Conservation (phyloP, 1,140 invertebrate genomes). For the Macrotrachela quadricornifera region DNA sequence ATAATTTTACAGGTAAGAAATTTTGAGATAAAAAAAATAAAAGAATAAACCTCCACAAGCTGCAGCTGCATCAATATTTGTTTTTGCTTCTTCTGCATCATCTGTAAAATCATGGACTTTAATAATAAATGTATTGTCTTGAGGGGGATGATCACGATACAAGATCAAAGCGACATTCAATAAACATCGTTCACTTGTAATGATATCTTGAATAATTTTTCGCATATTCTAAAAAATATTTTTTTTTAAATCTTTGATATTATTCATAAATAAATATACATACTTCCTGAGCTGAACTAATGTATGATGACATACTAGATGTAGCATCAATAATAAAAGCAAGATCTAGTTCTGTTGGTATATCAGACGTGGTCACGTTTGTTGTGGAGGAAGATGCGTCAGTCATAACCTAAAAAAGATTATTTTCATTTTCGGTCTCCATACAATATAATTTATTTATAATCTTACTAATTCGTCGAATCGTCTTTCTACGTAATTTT, state of each 20-base stretch:
- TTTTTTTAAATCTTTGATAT: not conserved
- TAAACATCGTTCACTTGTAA: not conserved
- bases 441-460: too few species aligned
- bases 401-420: too few species aligned
- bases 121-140: not conserved
- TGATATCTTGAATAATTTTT: slow-evolving; percentile 1
- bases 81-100: slow-evolving; percentile 14
- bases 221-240: slow-evolving; percentile 1
- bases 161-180: not conserved
- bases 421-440: too few species aligned
- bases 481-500: too few species aligned
- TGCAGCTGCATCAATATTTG: slow-evolving; percentile 13
- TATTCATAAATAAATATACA: not conserved
- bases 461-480: too few species aligned
- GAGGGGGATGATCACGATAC: slow-evolving; percentile 7
- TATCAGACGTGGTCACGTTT: not conserved
- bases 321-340: slow-evolving; percentile 7
- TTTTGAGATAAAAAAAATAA: too few species aligned
- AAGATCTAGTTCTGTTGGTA: not conserved
- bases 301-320: not conserved
- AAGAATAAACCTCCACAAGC: slow-evolving; percentile 13
- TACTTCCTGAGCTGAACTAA: slow-evolving; percentile 2
- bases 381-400: too few species aligned
- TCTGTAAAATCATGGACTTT: slow-evolving; percentile 1
- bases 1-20: too few species aligned